These are phyloP conservation scores for Macaca fascicularis DNA, from an alignment of 2,113 vertebrate species.

Conservation along the genomic window DNA sequence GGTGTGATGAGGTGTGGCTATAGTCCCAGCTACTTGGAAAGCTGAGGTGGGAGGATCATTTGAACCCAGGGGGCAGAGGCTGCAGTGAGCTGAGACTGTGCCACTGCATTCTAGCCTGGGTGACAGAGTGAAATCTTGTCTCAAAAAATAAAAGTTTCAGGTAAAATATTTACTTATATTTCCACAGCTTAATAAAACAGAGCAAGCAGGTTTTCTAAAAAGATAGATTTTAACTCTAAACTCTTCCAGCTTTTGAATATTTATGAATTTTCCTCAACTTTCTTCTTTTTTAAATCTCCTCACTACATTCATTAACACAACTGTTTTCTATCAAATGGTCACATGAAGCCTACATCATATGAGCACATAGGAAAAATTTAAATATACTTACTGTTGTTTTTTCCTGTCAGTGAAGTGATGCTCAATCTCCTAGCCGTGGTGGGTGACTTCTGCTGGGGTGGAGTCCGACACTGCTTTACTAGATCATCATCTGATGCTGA, in stretches of 20 bases:
- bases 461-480: slow-evolving; percentile 90
- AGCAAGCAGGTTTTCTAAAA: background rate
- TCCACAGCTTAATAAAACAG: background rate
- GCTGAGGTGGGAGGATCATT: no score
- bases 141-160: background rate
- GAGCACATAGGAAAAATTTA: background rate
- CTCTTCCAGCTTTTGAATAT: slow-evolving; percentile 10
- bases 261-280: background rate
- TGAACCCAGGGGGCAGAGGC: no score
- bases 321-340: background rate
- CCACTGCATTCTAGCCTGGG: no score
- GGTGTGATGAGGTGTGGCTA: no score
- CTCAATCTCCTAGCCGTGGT: slow-evolving; percentile 87
- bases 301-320: background rate
- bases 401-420: slow-evolving; percentile 89
- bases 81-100: no score
- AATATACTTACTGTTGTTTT: slow-evolving; percentile 85
- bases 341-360: background rate
- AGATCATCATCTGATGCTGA: slow-evolving; percentile 87
- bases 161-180: background rate
- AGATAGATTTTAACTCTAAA: background rate
- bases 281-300: background rate
- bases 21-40: no score
- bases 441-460: slow-evolving; percentile 92
- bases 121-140: no score